Conservation (phyloP, 2,113 vertebrate species). For the Dipodomys spectabilis region DNA sequence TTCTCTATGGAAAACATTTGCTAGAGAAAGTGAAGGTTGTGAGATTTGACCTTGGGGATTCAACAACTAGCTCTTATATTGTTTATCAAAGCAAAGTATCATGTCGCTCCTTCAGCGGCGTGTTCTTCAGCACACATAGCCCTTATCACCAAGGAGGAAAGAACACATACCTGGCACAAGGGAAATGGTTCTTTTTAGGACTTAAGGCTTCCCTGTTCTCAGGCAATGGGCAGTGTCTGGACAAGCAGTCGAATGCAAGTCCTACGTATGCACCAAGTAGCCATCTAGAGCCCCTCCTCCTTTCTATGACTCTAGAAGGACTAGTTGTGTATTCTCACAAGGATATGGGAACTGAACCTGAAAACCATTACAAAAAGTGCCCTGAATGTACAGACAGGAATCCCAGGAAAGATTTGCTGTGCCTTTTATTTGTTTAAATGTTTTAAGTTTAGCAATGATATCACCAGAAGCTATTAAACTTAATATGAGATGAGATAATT, state of each 20-base stretch:
- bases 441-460: slow-evolving; percentile 67
- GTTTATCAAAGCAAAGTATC: neutral
- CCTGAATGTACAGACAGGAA: neutral
- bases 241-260: neutral
- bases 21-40: slow-evolving; percentile 18
- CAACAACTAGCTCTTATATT: neutral
- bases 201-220: neutral
- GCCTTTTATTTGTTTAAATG: slow-evolving; percentile 69
- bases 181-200: neutral
- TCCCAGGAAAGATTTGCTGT: neutral
- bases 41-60: neutral
- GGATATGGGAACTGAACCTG: neutral
- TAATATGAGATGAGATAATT: slow-evolving; percentile 76
- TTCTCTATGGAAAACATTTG: slow-evolving; percentile 44
- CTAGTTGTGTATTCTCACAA: slow-evolving; percentile 21
- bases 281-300: neutral
- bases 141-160: neutral
- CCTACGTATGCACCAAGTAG: neutral
- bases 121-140: neutral
- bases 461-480: slow-evolving; percentile 69
- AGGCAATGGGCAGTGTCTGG: neutral
- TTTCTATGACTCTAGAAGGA: neutral
- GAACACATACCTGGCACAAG: neutral
- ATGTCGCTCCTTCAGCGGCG: slow-evolving; percentile 18
- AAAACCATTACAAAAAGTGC: slow-evolving; percentile 42